Evolutionary conservation across 2,797 vertebrate species (phyloP).

Genomic region (Siniperca obscura): DNA sequence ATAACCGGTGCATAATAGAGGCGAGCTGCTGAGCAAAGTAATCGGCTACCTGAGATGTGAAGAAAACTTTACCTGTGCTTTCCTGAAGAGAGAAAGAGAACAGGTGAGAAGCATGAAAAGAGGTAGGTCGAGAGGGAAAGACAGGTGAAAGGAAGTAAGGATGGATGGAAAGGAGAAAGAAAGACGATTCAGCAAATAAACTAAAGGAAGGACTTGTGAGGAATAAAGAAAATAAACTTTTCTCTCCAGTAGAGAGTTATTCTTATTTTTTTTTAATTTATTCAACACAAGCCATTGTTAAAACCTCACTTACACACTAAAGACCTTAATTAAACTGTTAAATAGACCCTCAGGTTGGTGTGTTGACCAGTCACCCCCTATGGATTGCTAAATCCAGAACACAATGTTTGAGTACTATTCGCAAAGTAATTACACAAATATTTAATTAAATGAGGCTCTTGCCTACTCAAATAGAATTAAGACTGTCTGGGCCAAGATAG

Average conservation of each 20-base stretch:
- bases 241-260: neutral
- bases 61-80: conserved; percentile 28
- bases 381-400: conserved; percentile 60
- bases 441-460: conserved; percentile 67
- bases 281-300: conserved; percentile 35
- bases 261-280: conserved; percentile 15
- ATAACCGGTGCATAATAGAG: conserved; percentile 58
- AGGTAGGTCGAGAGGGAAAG: neutral
- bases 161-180: neutral
- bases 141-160: neutral
- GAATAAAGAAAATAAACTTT: neutral
- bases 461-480: conserved; percentile 23
- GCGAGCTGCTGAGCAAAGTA: conserved; percentile 52
- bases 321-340: conserved; percentile 77
- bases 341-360: conserved; percentile 63
- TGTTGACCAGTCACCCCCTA: conserved; percentile 57
- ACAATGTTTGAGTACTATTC: conserved; percentile 62
- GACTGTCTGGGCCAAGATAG: conserved; percentile 19
- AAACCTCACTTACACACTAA: conserved; percentile 61
- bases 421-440: conserved; percentile 69
- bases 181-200: neutral
- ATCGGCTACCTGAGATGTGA: conserved; percentile 55
- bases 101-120: neutral
- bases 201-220: neutral
- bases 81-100: neutral